A percentile compares a stretch with the other conserved stretches of the same genome.
These are phyloP conservation scores for Taphrorychus bicolor DNA, from an alignment of 2,888 invertebrate species.

Conservation along the genomic window DNA sequence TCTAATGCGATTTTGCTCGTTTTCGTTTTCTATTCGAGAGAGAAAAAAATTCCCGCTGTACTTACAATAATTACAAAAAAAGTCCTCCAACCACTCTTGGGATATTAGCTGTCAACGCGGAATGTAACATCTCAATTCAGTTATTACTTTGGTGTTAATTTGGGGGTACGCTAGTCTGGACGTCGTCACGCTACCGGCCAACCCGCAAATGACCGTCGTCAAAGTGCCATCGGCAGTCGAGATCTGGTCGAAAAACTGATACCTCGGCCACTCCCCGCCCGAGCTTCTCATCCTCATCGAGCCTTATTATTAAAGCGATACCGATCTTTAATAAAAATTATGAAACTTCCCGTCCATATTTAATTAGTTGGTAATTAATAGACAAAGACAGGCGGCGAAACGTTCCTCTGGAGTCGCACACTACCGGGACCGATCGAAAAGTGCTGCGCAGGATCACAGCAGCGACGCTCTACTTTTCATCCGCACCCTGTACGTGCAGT, in stretches of 20 bases:
- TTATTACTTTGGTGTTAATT: constrained; percentile 22
- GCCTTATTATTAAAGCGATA: constrained; percentile 58
- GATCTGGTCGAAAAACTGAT: constrained; percentile 20
- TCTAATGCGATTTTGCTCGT: not conserved
- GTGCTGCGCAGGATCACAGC: not conserved
- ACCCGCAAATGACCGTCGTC: constrained; percentile 12
- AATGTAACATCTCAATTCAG: constrained; percentile 18
- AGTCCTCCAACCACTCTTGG: not conserved
- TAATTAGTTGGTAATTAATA: constrained; percentile 49
- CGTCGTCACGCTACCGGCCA: constrained; percentile 20
- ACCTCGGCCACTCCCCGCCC: constrained; percentile 43
- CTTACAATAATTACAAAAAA: not conserved
- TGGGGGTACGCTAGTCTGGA: not conserved
- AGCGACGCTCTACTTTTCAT: not conserved
- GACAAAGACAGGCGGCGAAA: constrained; percentile 10
- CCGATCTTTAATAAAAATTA: constrained; percentile 58
- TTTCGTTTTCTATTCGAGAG: too few relatives aligned
- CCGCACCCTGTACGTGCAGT: not conserved
- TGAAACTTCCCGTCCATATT: constrained; percentile 54
- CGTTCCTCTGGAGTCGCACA: not conserved
- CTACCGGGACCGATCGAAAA: not conserved
- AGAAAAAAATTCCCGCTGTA: too few relatives aligned
- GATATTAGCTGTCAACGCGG: constrained; percentile 10
- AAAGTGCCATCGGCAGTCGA: constrained; percentile 17
- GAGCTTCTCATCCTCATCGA: constrained; percentile 19